Evolutionary conservation across 2,888 invertebrate genomes (phyloP), one percentile per base, ranked within the genome.

Genomic region (Actias luna): DNA sequence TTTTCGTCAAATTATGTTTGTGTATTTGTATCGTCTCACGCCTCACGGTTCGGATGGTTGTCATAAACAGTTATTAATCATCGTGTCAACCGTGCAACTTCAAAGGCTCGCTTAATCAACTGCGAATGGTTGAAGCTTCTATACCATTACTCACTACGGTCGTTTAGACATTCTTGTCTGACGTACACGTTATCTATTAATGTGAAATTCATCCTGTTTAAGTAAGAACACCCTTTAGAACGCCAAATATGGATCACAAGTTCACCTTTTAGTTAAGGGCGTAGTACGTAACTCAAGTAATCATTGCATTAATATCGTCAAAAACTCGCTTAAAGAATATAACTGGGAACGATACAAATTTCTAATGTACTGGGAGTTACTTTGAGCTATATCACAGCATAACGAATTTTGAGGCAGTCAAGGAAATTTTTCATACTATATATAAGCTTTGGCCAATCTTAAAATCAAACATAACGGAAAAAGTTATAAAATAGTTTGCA

Each of bases 41-140:
- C 42, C 75, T 75, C 71, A 75, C 79, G 76, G 78, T 80, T 80
- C 77, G 79, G 82, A 79, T 75, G 82, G 83, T 85, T 84, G 85
- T 87, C 87, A 85, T 84, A 84, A 83, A 80, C 85, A 85, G 87
- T 86, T 86, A 88, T 89, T 87, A 88, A 89, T 89, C 87, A 89
- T 83, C 78, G 70, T 78, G 85, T 85, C 87, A 82, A 77, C 75
- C 76, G 78, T 82, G 78, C 73, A 80, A 83, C 87, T 87, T 88
- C 87, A 85, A 87, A 88, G 85, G 82, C 80, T 82, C 85, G 84
- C 81, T 88, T 88, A 88, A 89, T 89, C 88, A 89, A 88, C 82
- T 87, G 85, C 83, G 85, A 88, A 88, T 84, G 87, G 78, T 87
- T 82, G 72, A 79, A 79, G 84, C 83, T 80, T 76, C 78, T 80